Conservation (phyloP, 2,113 vertebrate species). For the Callaeas wilsoni region DNA sequence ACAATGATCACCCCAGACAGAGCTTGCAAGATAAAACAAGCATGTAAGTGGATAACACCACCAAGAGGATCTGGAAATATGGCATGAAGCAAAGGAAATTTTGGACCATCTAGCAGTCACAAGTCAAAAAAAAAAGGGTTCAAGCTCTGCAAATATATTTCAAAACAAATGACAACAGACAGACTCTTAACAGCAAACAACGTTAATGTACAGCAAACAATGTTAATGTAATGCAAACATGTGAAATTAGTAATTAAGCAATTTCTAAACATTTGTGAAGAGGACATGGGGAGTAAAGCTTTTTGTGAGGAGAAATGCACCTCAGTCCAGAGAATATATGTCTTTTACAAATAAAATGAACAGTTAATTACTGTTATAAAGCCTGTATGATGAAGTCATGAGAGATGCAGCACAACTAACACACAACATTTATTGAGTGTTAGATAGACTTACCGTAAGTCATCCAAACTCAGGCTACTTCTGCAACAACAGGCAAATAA, state of each 20-base stretch:
- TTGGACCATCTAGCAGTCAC: background rate
- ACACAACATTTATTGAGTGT: conserved; percentile 71
- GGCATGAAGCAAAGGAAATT: background rate
- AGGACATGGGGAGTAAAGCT: background rate
- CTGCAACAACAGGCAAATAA: conserved; percentile 90
- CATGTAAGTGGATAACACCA: background rate
- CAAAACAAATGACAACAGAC: background rate
- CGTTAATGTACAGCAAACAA: background rate
- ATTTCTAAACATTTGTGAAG: background rate
- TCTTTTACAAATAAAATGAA: background rate
- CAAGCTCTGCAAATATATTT: background rate
- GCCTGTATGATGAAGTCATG: conserved; percentile 44
- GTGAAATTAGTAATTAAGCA: background rate
- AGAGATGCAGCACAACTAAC: conserved; percentile 45
- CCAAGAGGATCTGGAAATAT: background rate
- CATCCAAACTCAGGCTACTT: conserved; percentile 95
- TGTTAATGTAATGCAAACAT: background rate
- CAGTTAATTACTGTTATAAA: conserved; percentile 49
- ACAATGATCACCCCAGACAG: background rate
- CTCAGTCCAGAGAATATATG: background rate
- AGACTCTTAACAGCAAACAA: background rate
- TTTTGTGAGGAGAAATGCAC: background rate
- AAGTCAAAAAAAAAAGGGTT: background rate
- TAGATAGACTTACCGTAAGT: conserved; percentile 84
- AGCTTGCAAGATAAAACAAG: background rate